These are phyloP conservation scores for Epizoanthus illoricatus DNA, from an alignment of 92 coral and sea anemone species.

Conservation along the genomic window DNA sequence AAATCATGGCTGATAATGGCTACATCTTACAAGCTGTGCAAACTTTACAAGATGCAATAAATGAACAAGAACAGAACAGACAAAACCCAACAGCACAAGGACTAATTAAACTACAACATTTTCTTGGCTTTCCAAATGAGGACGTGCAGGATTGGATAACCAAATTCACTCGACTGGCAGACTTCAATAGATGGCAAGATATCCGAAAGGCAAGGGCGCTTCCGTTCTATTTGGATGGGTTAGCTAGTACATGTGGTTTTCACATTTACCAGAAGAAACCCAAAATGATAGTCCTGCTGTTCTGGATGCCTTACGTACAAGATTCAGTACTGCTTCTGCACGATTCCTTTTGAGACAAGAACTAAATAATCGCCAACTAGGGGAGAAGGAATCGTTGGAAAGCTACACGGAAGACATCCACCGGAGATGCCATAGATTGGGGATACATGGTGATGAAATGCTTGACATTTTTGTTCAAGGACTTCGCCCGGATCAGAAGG, in stretches of 20 bases:
- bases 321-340: not conserved
- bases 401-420: too few species aligned
- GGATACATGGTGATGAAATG: not conserved
- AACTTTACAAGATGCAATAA: too few species aligned
- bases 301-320: not conserved
- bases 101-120: not conserved
- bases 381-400: not conserved
- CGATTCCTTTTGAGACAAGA: not conserved
- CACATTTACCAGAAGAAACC: not conserved
- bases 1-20: too few species aligned
- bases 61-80: too few species aligned
- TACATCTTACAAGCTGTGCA: too few species aligned
- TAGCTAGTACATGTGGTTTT: not conserved
- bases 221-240: not conserved
- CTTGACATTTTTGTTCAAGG: conserved; percentile 5
- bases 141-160: conserved; percentile 5
- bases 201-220: conserved; percentile 7
- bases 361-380: not conserved
- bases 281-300: not conserved
- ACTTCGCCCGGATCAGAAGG: not conserved
- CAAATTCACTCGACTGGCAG: not conserved
- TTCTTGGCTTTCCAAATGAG: not conserved
- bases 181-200: not conserved
- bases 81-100: too few species aligned
- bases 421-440: too few species aligned